A percentile compares a stretch with the other conserved stretches of the same genome.
Conservation (phyloP, 2,888 invertebrate species). For the Stratiomys singularior region DNA sequence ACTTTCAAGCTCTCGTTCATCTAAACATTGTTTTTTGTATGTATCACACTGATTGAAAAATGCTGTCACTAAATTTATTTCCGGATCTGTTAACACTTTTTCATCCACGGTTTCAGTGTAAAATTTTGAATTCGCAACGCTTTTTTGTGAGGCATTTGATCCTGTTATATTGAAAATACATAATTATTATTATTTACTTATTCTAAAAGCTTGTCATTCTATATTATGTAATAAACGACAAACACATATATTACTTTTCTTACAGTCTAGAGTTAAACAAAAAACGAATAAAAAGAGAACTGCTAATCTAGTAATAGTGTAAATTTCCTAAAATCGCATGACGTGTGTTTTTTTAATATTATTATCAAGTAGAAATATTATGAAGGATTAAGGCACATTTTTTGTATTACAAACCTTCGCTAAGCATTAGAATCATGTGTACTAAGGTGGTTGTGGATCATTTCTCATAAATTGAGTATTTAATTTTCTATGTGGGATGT, state of each 20-base stretch:
- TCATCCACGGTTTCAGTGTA: conserved; percentile 52
- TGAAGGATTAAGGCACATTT: no score
- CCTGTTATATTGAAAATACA: conserved; percentile 6
- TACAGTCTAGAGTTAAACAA: no score
- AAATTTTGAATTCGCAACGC: conserved; percentile 54
- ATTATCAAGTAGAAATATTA: no score
- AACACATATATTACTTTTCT: not conserved
- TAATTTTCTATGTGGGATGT: no score
- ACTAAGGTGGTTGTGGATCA: no score
- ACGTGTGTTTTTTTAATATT: no score
- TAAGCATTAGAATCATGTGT: no score
- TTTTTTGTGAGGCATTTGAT: conserved; percentile 49
- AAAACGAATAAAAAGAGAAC: no score
- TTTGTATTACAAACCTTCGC: no score
- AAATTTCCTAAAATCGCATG: no score
- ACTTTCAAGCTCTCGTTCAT: conserved; percentile 54
- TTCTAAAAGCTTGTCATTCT: not conserved
- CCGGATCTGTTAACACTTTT: conserved; percentile 51
- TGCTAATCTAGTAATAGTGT: no score
- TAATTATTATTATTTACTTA: not conserved
- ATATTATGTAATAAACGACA: not conserved
- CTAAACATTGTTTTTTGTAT: conserved; percentile 53
- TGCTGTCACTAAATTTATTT: conserved; percentile 53
- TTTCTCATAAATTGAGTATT: no score
- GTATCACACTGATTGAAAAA: conserved; percentile 54